phyloP scores from a whole-genome alignment of 2,888 invertebrate species.

The Eretmocerus hayati region DNA sequence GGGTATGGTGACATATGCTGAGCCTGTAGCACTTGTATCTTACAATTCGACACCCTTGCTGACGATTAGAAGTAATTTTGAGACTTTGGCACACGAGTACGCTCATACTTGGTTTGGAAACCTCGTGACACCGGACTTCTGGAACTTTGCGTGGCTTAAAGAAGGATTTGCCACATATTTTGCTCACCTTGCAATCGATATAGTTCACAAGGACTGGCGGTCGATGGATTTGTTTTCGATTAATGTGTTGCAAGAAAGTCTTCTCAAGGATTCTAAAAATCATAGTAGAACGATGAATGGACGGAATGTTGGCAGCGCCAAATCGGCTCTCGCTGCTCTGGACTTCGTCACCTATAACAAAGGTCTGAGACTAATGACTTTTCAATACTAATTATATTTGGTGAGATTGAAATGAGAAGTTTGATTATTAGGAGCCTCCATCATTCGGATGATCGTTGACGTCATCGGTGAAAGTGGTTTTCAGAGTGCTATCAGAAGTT shows the following conservation, averaged over 20 bases:
- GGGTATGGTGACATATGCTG: constrained; percentile 75
- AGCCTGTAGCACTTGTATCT: constrained; percentile 27
- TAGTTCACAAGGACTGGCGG: constrained; percentile 43
- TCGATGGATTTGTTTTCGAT: constrained; percentile 53
- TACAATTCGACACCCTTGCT: constrained; percentile 21
- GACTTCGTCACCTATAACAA: constrained; percentile 59
- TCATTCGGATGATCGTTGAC: constrained; percentile 32
- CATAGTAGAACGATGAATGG: constrained; percentile 53
- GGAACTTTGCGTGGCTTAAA: constrained; percentile 65
- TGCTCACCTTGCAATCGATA: constrained; percentile 39
- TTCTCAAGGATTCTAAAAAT: constrained; percentile 45
- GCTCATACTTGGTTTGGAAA: constrained; percentile 70
- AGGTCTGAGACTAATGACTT: constrained; percentile 49
- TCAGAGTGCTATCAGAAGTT: constrained; percentile 27
- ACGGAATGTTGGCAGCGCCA: constrained; percentile 48
- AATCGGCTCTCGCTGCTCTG: constrained; percentile 51
- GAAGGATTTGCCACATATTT: constrained; percentile 65
- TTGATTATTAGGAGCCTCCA: constrained; percentile 30
- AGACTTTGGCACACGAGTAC: constrained; percentile 46
- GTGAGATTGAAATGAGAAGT: too few relatives aligned
- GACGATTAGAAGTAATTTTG: constrained; percentile 36
- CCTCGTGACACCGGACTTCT: constrained; percentile 62
- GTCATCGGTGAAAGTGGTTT: constrained; percentile 26
- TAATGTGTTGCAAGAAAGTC: constrained; percentile 45
- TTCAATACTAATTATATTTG: too few relatives aligned